Percentiles rank a stretch among this genome's conserved stretches.
Conservation (phyloP, 92 coral and sea anemone species). For the Bergia puertoricense region DNA sequence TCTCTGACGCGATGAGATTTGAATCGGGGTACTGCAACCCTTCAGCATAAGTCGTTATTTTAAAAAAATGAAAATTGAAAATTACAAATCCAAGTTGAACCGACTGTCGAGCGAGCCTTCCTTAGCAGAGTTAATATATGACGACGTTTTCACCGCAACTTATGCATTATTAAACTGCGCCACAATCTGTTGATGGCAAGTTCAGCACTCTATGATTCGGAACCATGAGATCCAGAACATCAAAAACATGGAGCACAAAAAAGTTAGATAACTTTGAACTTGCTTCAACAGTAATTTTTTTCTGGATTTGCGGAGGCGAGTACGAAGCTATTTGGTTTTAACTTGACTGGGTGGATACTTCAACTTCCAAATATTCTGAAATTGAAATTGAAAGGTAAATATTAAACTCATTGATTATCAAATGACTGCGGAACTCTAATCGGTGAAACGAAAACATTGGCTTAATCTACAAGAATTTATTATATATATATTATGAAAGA, state of each 20-base stretch:
- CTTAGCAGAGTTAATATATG: background rate
- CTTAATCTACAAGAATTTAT: background rate
- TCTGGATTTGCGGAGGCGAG: background rate
- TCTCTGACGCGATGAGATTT: slow-evolving; percentile 5
- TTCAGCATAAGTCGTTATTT: slow-evolving; percentile 29
- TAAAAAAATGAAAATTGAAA: background rate
- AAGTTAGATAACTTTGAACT: too few species aligned
- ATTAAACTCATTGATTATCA: too few species aligned
- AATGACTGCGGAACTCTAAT: background rate
- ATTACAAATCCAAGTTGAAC: background rate
- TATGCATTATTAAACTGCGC: background rate
- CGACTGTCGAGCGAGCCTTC: background rate
- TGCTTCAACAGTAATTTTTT: background rate
- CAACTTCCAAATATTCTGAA: background rate
- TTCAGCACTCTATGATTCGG: background rate
- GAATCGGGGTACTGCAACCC: slow-evolving; percentile 35
- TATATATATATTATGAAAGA: too few species aligned
- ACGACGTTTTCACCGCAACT: background rate
- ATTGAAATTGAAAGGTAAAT: background rate
- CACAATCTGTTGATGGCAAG: background rate
- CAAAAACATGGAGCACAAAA: background rate
- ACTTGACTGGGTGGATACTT: background rate
- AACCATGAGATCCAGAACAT: background rate
- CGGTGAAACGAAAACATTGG: background rate
- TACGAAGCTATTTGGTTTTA: background rate